phyloP scores from a whole-genome alignment of 2,888 invertebrate species.

The Sinodicranocentrus sp. region DNA sequence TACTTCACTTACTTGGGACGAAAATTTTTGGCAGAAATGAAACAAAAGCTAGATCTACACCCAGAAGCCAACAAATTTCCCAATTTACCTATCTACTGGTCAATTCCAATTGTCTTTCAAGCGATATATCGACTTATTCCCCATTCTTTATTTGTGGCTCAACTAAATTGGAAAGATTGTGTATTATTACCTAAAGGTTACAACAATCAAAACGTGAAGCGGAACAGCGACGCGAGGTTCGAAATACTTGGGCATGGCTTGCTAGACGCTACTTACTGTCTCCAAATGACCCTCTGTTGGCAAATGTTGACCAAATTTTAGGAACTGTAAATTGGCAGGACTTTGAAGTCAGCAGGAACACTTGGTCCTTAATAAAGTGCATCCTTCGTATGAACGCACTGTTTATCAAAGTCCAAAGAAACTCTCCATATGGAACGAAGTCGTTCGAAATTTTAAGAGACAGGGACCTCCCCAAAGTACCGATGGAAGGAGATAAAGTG shows the following conservation, averaged over 20 bases:
- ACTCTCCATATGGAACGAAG: neutral
- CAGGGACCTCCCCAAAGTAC: neutral
- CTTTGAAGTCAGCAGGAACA: conserved; percentile 26
- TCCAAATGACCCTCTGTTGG: conserved; percentile 44
- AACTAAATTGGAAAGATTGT: too few relatives aligned
- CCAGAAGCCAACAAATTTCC: conserved; percentile 43
- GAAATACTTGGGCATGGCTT: conserved; percentile 56
- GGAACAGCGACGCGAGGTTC: conserved; percentile 35
- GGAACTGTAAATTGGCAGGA: conserved; percentile 38
- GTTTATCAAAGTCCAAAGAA: conserved; percentile 19
- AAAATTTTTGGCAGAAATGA: conserved; percentile 1
- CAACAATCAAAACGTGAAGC: conserved; percentile 48
- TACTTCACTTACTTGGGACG: conserved; percentile 28
- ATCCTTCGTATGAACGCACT: conserved; percentile 26
- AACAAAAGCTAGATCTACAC: conserved; percentile 21
- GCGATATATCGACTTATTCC: too few relatives aligned
- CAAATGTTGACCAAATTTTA: conserved; percentile 44
- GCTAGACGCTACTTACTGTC: conserved; percentile 46
- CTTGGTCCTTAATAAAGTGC: conserved; percentile 37
- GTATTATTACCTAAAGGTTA: too few relatives aligned
- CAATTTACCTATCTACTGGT: conserved; percentile 43
- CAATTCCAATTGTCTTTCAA: neutral
- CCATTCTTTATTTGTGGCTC: too few relatives aligned
- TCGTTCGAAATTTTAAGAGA: conserved; percentile 27
- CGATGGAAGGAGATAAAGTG: conserved; percentile 16